phyloP scores from a whole-genome alignment of 2,113 vertebrate genomes.

The Pseudopodoces humilis region DNA sequence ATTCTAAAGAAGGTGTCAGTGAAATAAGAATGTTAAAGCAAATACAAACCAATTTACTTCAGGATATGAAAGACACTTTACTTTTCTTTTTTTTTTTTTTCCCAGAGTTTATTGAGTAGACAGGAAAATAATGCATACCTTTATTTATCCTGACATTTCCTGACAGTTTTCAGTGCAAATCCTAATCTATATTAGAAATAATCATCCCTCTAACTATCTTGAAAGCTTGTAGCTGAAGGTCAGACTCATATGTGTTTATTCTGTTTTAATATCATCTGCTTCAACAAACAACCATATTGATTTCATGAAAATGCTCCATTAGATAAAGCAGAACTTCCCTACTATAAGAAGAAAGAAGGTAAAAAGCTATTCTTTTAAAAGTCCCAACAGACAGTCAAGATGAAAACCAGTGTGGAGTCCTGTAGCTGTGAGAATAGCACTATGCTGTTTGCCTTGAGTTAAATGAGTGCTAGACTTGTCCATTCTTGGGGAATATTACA shows the following conservation, averaged over 20 bases:
- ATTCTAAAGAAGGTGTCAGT: background rate
- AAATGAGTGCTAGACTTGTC: background rate
- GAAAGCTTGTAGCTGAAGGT: conserved; percentile 38
- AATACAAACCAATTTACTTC: background rate
- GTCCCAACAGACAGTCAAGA: background rate
- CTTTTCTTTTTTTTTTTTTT: background rate
- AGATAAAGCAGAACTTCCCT: conserved; percentile 3
- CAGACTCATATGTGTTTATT: background rate
- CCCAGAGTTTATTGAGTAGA: background rate
- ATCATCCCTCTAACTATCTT: background rate
- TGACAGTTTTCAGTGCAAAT: conserved; percentile 14
- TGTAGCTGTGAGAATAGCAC: background rate
- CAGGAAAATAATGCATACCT: background rate
- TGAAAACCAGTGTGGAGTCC: background rate
- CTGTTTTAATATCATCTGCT: conserved; percentile 18
- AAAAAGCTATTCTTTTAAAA: background rate
- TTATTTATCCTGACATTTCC: conserved; percentile 49
- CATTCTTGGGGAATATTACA: conserved; percentile 1
- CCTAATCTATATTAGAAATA: conserved; percentile 44
- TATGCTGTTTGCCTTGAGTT: background rate
- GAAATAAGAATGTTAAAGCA: background rate
- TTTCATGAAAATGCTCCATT: background rate
- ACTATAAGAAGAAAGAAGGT: background rate
- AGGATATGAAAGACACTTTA: background rate
- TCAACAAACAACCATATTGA: conserved; percentile 35